These are phyloP conservation scores for Drosophila ezoana DNA, from an alignment of 2,888 invertebrate genomes.

Conservation along the genomic window DNA sequence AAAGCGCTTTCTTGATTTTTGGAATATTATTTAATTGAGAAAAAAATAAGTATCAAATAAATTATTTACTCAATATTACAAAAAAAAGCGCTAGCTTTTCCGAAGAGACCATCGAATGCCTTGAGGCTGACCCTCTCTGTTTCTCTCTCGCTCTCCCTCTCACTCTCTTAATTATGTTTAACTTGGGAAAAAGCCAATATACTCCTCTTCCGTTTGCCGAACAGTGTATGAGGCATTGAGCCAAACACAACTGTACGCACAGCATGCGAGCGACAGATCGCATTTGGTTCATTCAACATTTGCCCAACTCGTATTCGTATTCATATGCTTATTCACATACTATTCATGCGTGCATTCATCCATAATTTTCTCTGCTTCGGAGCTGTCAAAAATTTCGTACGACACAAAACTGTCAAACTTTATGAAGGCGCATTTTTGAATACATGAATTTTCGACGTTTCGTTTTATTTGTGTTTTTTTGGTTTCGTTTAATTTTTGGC, in stretches of 20 bases:
- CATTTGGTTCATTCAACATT: conserved; percentile 26
- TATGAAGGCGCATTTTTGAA: conserved; percentile 52
- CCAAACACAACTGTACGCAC: conserved; percentile 35
- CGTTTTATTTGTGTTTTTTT: conserved; percentile 7
- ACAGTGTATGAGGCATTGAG: background rate
- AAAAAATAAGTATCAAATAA: no score
- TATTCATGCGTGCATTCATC: conserved; percentile 34
- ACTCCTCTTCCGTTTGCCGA: background rate
- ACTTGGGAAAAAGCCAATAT: background rate
- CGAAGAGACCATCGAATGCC: no score
- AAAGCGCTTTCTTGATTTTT: background rate
- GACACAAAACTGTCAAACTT: conserved; percentile 68
- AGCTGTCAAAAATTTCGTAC: conserved; percentile 60
- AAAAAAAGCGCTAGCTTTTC: no score
- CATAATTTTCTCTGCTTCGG: conserved; percentile 39
- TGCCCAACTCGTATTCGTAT: conserved; percentile 2
- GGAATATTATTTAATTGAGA: no score
- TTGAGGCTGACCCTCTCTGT: no score
- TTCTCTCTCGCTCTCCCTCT: no score
- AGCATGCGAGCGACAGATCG: conserved; percentile 9
- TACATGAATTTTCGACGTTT: conserved; percentile 31
- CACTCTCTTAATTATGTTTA: no score
- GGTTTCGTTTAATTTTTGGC: conserved; percentile 1
- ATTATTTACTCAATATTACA: no score
- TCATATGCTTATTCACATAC: conserved; percentile 30